Base-by-base conservation (phyloP, 2,113 vertebrate species). In the Hydrochoerus hydrochaeris region DNA sequence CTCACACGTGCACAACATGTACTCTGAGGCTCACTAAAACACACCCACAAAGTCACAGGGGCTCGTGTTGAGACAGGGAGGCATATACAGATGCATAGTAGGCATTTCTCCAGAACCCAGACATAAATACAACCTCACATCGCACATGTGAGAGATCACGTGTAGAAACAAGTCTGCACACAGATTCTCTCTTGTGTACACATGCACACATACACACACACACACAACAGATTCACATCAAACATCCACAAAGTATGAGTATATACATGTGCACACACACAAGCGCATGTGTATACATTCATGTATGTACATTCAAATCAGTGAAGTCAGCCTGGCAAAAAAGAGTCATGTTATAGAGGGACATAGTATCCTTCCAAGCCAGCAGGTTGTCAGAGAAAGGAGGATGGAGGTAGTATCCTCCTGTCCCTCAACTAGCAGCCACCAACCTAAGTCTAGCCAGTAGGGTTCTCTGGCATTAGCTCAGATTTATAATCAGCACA, bases 401-500 rank as follows among this genome's bases (percentile, higher is more conserved):
- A 96, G 41, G 54, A 85, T 75, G 8, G 58, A 58, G 1, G 17
- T 73, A 19, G 20, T 32, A 20, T 67, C 16, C 16, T 63, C 35
- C 84, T 85, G n/a, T 57, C 7, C 46, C 26, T 94, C 20, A 62
- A 10, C 28, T 44, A 67, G 60, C 44, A 82, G 32, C 52, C 32
- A 82, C 24, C 11, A 91, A 62, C 49, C 28, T 26, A 89, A 88
- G 38, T 41, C 35, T 17, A 89, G 41, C 52, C 20, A 41, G 32
- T 24, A 30, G 60, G 2, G 17, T 41, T 87, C 81, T 75, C 8
- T 69, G 62, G 32, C 89, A 84, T 95, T 32, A 92, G 52, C 54
- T 81, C 41, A 26, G 52, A 65, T 96, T 75, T 71, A 83, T 77
- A 94, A 85, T 78, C 77, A 95, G 57, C 88, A 71, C 73, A 46